phyloP scores from a whole-genome alignment of 92 coral and sea anemone species.

The Montipora capitata region DNA sequence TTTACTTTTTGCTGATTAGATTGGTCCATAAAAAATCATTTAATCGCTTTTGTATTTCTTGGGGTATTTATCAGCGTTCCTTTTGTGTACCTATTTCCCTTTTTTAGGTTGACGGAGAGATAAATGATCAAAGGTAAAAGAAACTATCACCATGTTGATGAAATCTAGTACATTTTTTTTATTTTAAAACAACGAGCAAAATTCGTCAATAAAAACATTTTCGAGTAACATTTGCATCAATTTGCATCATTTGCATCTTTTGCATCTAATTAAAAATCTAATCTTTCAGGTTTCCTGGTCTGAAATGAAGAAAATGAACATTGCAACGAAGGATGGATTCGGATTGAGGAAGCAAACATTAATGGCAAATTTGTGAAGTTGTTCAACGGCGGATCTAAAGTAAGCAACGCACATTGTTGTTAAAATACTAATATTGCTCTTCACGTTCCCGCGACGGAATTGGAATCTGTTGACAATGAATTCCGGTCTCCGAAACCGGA shows the following conservation, averaged over 20 bases:
- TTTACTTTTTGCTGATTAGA: too few species aligned
- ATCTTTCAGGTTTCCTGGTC: neutral
- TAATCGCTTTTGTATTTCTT: too few species aligned
- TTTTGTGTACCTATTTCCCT: too few species aligned
- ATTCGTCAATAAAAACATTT: neutral
- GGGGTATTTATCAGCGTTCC: too few species aligned
- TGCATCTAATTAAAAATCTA: neutral
- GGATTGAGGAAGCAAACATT: constrained; percentile 86
- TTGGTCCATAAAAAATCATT: too few species aligned
- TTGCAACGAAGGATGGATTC: constrained; percentile 73
- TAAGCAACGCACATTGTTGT: neutral
- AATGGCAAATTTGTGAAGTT: constrained; percentile 87
- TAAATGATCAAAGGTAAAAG: too few species aligned
- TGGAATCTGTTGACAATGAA: neutral
- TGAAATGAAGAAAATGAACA: neutral
- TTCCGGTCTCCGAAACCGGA: neutral
- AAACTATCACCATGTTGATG: neutral
- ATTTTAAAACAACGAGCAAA: neutral
- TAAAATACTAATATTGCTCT: neutral
- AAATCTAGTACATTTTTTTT: neutral
- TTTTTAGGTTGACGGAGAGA: too few species aligned
- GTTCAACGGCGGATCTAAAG: constrained; percentile 89
- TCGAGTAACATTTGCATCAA: neutral
- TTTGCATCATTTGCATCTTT: too few species aligned
- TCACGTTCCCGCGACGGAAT: neutral